Evolutionary conservation across 2,888 invertebrate genomes (phyloP), one percentile per base, ranked within the genome.

Genomic region (Mythimna loreyi): DNA sequence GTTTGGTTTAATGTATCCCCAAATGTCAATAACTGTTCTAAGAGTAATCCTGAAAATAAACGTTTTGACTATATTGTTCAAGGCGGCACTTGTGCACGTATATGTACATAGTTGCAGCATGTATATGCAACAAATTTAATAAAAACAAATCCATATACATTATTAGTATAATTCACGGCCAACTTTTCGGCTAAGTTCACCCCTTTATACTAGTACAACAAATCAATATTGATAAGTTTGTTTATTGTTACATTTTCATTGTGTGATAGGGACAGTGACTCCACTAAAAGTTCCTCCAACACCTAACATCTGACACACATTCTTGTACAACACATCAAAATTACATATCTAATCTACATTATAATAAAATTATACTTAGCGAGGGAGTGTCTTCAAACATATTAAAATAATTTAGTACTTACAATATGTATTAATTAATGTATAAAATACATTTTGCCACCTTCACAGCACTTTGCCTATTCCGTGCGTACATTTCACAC

Each of bases 381-480:
- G 91, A 92, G 92, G 91, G 91, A 91, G 93, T 92, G 92, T 94
- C 90, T 91, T 92, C 92, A 92, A 92, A 93, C 89, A 91, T 94
- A 94, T 92, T 91, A 94, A 94, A 94, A 95, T 95, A 95, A 94
- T 94, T 95, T 95, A 95, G 93, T 94, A 94, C 94, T 95, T 94
- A 94, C 90, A 91, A 86, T 91, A 92, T 86, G 83, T 88, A 90
- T 89, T 86, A 87, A 86, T 89, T 89, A 89, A 88, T 86, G 90
- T 91, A 90, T 92, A 93, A 93, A 93, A 94, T 93, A 94, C 90
- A 93, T 87, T 86, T 93, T 88, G 90, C 89, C 89, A 89, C 90
- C 91, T 90, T 93, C 93, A 94, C 94, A 93, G 93, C 93, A 91
- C 92, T 88, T 90, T 88, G 87, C 87, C 87, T 89, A 89, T 86